Conservation (phyloP, 2,113 vertebrate species). For the Tricholaema leucomelas region DNA sequence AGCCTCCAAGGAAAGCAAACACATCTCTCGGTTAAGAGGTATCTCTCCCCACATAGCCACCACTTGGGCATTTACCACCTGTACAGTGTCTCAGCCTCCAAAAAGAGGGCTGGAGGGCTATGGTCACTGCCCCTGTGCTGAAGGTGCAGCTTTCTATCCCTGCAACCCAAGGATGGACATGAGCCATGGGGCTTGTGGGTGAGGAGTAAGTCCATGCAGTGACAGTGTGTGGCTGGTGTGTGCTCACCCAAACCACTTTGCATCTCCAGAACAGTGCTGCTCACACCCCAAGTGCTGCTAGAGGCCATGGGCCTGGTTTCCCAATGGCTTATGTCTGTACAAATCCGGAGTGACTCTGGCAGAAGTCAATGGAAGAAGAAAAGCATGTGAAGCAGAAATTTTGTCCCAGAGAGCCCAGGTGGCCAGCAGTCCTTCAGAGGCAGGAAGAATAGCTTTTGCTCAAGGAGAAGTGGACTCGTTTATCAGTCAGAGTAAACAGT, state of each 20-base stretch:
- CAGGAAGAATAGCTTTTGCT: not conserved
- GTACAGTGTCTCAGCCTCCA: not conserved
- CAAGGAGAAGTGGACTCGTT: not conserved
- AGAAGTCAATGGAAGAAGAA: not conserved
- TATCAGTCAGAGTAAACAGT: not conserved
- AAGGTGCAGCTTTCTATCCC: not conserved
- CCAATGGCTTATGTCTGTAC: not conserved
- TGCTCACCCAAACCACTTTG: not conserved
- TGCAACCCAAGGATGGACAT: not conserved
- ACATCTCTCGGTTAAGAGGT: not conserved
- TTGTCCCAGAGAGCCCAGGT: not conserved
- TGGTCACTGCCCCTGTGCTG: not conserved
- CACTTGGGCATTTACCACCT: too few relatives aligned
- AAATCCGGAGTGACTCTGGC: not conserved
- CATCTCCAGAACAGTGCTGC: rapidly evolving
- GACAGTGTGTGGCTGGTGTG: rapidly evolving
- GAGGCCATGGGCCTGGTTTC: not conserved
- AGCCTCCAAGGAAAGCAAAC: not conserved
- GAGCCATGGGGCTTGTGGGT: not conserved
- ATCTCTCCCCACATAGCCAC: not conserved
- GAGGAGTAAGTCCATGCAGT: rapidly evolving
- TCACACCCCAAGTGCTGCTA: not conserved
- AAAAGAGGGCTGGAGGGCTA: not conserved
- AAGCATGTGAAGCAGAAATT: not conserved
- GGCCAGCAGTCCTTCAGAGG: not conserved